Conservation (phyloP, 2,888 invertebrate genomes). For the Geophilus truncorum region DNA sequence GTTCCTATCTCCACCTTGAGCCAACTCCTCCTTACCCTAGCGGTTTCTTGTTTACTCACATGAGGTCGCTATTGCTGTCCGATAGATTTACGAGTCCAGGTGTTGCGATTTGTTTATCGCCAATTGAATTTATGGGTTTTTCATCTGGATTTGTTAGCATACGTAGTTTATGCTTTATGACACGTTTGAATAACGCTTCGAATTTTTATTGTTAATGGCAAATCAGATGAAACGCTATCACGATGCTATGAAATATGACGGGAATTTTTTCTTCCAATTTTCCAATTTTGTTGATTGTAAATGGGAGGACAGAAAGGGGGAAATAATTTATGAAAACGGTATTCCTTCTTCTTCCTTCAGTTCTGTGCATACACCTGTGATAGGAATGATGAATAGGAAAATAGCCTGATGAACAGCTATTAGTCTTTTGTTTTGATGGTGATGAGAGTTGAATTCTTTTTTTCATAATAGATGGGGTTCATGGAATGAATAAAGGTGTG, state of each 20-base stretch:
- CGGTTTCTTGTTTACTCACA: conserved; percentile 29
- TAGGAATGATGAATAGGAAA: neutral
- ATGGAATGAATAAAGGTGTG: neutral
- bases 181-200: neutral
- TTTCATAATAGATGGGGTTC: neutral
- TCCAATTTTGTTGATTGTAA: neutral
- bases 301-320: neutral
- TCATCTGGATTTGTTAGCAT: neutral
- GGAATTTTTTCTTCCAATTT: neutral
- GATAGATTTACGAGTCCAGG: neutral
- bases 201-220: neutral
- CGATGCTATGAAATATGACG: neutral
- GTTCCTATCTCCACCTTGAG: neutral
- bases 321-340: neutral
- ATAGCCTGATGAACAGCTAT: neutral
- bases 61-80: neutral
- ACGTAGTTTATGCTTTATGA: neutral
- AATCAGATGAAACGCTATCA: neutral
- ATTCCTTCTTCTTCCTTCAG: neutral
- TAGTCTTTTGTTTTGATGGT: neutral
- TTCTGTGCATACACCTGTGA: neutral
- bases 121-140: neutral
- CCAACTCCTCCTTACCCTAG: neutral
- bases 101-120: neutral
- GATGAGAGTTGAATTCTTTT: neutral